Evolutionary conservation across 2,797 vertebrate species (phyloP).

Genomic region (Epinephelus awoara): DNA sequence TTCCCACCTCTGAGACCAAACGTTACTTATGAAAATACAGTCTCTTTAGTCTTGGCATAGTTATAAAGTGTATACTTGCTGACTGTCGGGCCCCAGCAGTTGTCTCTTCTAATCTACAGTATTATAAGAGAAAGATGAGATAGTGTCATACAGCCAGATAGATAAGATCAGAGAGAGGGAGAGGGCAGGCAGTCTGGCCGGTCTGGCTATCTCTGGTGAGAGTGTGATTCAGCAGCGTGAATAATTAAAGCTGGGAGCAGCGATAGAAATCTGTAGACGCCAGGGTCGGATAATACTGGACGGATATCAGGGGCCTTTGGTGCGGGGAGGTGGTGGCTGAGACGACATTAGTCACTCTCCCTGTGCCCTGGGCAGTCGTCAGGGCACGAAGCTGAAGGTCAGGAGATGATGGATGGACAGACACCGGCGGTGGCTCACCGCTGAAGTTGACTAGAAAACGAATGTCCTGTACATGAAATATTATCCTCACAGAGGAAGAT

Average conservation of each 20-base stretch:
- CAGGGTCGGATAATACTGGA: conserved; percentile 77
- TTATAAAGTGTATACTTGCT: background rate
- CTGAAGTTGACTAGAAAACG: conserved; percentile 73
- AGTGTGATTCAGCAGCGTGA: conserved; percentile 83
- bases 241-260: conserved; percentile 83
- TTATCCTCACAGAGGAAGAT: conserved; percentile 65
- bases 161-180: conserved; percentile 67
- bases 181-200: conserved; percentile 60
- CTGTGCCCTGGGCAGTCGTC: conserved; percentile 67
- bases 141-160: conserved; percentile 58
- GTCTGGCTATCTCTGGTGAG: conserved; percentile 74
- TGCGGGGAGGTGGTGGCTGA: conserved; percentile 66
- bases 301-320: conserved; percentile 71
- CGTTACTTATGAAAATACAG: no score
- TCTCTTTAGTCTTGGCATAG: background rate
- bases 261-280: conserved; percentile 83
- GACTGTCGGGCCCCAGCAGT: conserved; percentile 12
- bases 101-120: conserved; percentile 45
- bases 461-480: conserved; percentile 78
- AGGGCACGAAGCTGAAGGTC: conserved; percentile 79
- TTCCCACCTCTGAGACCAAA: background rate
- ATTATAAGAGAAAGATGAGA: conserved; percentile 60
- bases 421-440: conserved; percentile 55
- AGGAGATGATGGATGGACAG: conserved; percentile 77
- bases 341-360: conserved; percentile 75